These are phyloP conservation scores for Epiblema foenella DNA, from an alignment of 2,888 invertebrate genomes.

Conservation along the genomic window DNA sequence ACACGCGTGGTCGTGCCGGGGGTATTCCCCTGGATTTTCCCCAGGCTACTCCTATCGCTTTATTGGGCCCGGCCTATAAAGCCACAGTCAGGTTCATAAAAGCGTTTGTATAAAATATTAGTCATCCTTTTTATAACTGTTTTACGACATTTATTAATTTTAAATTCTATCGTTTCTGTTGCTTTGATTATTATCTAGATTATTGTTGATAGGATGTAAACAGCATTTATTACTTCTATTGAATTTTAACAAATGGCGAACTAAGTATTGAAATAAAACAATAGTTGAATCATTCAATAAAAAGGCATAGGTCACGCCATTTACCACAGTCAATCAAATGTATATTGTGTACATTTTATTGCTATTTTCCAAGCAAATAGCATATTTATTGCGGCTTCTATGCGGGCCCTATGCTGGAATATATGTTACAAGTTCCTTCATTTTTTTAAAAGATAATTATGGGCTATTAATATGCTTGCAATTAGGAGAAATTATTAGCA, in stretches of 20 bases:
- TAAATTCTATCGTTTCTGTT: slow-evolving; percentile 18
- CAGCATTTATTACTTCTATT: slow-evolving; percentile 8
- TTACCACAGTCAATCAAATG: background rate
- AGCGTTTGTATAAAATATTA: no score
- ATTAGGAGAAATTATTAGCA: no score
- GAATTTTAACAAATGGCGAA: slow-evolving; percentile 17
- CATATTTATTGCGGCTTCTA: background rate
- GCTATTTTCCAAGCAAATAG: background rate
- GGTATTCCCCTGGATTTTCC: no score
- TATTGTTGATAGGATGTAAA: background rate
- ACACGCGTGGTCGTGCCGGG: no score
- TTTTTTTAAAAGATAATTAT: no score
- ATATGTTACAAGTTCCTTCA: no score
- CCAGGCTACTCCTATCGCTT: no score
- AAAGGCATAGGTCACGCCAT: slow-evolving; percentile 9
- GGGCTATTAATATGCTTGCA: no score
- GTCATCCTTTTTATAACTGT: slow-evolving; percentile 27
- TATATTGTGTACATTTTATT: background rate
- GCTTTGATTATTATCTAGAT: background rate
- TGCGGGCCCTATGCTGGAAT: no score
- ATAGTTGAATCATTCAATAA: slow-evolving; percentile 25
- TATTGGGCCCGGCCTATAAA: no score
- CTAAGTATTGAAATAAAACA: slow-evolving; percentile 22
- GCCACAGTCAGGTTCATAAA: no score
- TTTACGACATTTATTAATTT: slow-evolving; percentile 28